Evolutionary conservation across 2,113 vertebrate species (phyloP).

Genomic region (Australoheros scitulus): DNA sequence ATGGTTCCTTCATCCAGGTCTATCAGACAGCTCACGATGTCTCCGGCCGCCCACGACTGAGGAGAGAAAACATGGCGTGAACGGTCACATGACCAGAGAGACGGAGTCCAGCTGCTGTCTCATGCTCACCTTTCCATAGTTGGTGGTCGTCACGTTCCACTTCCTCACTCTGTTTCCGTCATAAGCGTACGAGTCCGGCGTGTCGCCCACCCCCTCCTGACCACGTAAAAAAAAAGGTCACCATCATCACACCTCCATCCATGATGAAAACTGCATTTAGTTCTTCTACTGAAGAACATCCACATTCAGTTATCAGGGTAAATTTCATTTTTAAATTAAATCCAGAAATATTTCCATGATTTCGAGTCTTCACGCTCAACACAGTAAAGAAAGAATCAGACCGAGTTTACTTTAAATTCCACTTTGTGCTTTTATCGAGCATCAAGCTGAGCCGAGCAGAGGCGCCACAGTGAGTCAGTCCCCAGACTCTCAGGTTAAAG

Average conservation of each 20-base stretch:
- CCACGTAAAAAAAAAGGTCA: neutral
- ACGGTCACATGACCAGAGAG: neutral
- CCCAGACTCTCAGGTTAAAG: too few relatives aligned
- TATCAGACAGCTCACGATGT: conserved; percentile 97
- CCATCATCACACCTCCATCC: neutral
- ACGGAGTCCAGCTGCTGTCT: neutral
- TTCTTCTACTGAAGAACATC: neutral
- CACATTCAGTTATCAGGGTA: neutral
- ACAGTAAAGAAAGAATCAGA: too few relatives aligned
- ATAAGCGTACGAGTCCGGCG: conserved; percentile 94
- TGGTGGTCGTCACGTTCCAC: conserved; percentile 98
- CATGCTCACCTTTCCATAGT: conserved; percentile 91
- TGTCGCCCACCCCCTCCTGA: conserved; percentile 97
- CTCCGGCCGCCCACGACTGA: conserved; percentile 97
- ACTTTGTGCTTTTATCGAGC: too few relatives aligned
- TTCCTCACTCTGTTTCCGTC: conserved; percentile 97
- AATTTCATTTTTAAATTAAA: too few relatives aligned
- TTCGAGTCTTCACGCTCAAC: neutral
- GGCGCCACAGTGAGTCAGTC: too few relatives aligned
- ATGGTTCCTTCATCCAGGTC: conserved; percentile 94
- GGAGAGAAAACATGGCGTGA: neutral
- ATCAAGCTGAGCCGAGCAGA: too few relatives aligned
- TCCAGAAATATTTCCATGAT: neutral
- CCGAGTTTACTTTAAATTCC: too few relatives aligned
- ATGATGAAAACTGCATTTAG: neutral